Percentiles rank a stretch among this genome's conserved stretches.
Evolutionary conservation across 2,888 invertebrate genomes (phyloP).

Genomic region (Aquatica leii): DNA sequence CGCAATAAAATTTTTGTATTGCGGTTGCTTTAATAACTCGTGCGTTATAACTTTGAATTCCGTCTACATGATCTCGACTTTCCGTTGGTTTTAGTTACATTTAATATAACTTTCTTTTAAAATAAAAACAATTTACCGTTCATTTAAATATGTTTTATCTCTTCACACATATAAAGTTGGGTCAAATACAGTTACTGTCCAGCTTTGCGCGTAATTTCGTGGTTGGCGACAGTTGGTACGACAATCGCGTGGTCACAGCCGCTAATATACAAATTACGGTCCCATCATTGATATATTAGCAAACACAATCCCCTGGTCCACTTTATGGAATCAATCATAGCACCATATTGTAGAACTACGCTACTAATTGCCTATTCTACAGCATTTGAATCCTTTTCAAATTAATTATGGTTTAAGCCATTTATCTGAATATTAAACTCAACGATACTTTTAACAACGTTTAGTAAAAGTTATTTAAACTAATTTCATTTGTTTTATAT

Average conservation of each 20-base stretch:
- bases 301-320: conserved; percentile 38
- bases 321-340: conserved; percentile 44
- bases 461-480: too few species aligned
- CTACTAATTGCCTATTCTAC: conserved; percentile 43
- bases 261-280: conserved; percentile 48
- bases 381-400: conserved; percentile 40
- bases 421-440: conserved; percentile 1
- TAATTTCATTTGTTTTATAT: too few species aligned
- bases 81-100: too few species aligned
- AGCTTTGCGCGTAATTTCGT: conserved; percentile 42
- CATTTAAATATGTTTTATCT: conserved; percentile 24
- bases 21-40: too few species aligned
- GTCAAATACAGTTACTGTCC: conserved; percentile 40
- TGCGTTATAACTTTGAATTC: too few species aligned
- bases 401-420: conserved; percentile 31
- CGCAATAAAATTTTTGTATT: too few species aligned
- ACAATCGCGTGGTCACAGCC: conserved; percentile 46
- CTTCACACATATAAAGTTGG: conserved; percentile 36
- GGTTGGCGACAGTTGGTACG: conserved; percentile 47
- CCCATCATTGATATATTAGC: conserved; percentile 47
- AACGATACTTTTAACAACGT: too few species aligned
- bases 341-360: conserved; percentile 42
- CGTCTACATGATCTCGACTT: too few species aligned
- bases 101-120: too few species aligned
- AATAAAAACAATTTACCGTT: conserved; percentile 4